Evolutionary conservation across 2,113 vertebrate species (phyloP).

Genomic region (Microcebus tavaratra): DNA sequence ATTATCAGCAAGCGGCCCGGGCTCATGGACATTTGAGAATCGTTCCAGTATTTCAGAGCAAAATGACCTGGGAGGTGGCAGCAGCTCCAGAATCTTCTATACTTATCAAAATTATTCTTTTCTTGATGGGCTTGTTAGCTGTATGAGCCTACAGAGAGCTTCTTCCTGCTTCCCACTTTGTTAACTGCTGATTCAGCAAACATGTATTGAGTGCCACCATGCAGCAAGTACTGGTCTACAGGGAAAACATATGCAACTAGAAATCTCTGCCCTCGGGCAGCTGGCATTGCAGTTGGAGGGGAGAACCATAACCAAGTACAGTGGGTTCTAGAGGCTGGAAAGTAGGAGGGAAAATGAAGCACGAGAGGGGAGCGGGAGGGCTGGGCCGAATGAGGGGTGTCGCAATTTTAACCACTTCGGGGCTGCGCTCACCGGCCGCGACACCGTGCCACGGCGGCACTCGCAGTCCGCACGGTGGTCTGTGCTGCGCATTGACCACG

Average conservation of each 20-base stretch:
- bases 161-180: no score
- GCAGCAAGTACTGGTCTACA: neutral
- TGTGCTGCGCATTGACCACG: no score
- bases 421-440: no score
- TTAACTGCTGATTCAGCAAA: neutral
- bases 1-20: neutral
- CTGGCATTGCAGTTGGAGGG: neutral
- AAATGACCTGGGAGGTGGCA: neutral
- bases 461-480: no score
- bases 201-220: no score
- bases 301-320: neutral
- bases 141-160: neutral
- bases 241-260: neutral
- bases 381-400: accelerated
- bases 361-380: no score
- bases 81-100: neutral
- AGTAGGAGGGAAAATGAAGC: neutral
- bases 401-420: neutral
- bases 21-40: neutral
- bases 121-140: neutral
- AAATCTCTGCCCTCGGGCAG: neutral
- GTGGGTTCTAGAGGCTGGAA: neutral
- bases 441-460: no score
- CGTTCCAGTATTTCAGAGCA: neutral
- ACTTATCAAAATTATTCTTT: neutral